Evolutionary conservation across 2,888 invertebrate species (phyloP).

Genomic region (Aporophyla lueneburgensis): DNA sequence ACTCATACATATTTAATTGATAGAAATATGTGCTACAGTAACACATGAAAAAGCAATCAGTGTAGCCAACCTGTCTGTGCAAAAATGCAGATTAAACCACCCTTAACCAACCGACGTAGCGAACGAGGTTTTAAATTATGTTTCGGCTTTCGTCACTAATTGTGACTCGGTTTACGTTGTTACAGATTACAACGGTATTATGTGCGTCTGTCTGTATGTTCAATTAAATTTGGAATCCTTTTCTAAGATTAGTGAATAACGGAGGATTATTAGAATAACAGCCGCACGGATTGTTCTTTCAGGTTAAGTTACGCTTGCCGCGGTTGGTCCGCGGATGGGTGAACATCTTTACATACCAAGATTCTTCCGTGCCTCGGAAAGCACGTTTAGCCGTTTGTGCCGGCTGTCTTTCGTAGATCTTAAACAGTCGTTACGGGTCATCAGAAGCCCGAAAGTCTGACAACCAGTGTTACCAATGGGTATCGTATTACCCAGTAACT

Average conservation of each 20-base stretch:
- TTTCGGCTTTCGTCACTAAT: conserved; percentile 56
- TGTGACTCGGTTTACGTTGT: conserved; percentile 47
- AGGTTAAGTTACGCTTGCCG: no score
- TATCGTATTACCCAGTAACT: no score
- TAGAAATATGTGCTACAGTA: neutral
- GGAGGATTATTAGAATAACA: neutral
- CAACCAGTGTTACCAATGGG: no score
- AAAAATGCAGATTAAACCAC: conserved; percentile 48
- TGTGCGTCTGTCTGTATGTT: conserved; percentile 12
- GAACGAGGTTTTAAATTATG: conserved; percentile 57
- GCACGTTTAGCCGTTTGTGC: no score
- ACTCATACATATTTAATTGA: neutral
- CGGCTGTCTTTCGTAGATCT: no score
- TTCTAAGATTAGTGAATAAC: neutral
- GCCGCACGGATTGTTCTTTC: no score
- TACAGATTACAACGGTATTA: conserved; percentile 35
- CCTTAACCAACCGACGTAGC: conserved; percentile 41
- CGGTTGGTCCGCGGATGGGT: no score
- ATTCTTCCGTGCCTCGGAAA: no score
- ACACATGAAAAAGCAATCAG: conserved; percentile 40
- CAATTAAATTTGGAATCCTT: neutral
- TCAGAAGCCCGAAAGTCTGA: no score
- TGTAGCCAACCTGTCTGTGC: conserved; percentile 17
- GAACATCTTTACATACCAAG: no score
- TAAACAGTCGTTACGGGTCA: no score